These are phyloP conservation scores for Eolophus roseicapilla DNA, from an alignment of 2,113 vertebrate genomes.

Conservation along the genomic window DNA sequence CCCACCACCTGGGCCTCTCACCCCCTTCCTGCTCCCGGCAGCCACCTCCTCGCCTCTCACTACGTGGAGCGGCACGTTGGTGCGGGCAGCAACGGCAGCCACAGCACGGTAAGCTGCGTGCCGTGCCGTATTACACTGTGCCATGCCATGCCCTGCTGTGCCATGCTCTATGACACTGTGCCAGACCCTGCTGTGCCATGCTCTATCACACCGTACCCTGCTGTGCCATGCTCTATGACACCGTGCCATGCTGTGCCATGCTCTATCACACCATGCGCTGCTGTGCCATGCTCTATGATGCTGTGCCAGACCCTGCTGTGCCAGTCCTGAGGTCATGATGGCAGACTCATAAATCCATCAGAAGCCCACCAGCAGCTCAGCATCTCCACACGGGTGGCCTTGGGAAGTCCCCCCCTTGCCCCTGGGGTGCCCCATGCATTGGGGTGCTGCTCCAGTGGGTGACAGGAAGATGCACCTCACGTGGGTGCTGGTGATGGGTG, in stretches of 20 bases:
- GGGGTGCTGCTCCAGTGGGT: not conserved
- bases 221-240: too few relatives aligned
- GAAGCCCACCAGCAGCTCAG: not conserved
- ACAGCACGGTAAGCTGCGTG: conserved; percentile 76
- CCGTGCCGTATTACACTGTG: not conserved
- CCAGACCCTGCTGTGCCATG: too few relatives aligned
- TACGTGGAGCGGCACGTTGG: conserved; percentile 87
- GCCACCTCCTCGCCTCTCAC: conserved; percentile 87
- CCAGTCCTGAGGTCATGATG: not conserved
- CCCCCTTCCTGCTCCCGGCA: conserved; percentile 48
- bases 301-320: fast-evolving
- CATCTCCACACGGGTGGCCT: not conserved
- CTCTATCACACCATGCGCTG: too few relatives aligned
- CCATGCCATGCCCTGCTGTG: not conserved
- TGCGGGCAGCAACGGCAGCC: conserved; percentile 72
- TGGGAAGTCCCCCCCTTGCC: not conserved
- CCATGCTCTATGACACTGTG: fast-evolving
- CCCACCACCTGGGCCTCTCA: not conserved
- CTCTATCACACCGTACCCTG: too few relatives aligned
- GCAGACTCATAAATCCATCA: too few relatives aligned
- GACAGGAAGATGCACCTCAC: not conserved
- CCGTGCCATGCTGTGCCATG: not conserved
- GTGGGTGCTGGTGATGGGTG: fast-evolving
- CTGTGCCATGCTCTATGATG: not conserved
- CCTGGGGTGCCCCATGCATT: not conserved